phyloP scores from a whole-genome alignment of 2,888 invertebrate species.

The Zaprionus lineosus region DNA sequence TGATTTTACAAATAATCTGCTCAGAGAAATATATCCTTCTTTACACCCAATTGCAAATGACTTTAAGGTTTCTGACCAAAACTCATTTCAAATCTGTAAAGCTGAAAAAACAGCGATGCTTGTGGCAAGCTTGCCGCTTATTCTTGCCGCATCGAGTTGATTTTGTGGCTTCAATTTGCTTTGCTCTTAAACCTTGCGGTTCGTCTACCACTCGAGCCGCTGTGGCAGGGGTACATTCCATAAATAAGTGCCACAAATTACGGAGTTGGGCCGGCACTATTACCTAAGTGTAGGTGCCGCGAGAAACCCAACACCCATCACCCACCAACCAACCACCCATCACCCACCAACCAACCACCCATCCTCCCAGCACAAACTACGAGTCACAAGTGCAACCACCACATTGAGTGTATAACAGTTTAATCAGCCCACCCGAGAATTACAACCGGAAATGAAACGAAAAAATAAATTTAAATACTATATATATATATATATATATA shows the following conservation, averaged over 20 bases:
- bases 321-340: too few species aligned
- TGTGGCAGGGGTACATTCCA: constrained; percentile 24
- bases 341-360: constrained; percentile 15
- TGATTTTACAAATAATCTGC: too few species aligned
- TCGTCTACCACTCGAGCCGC: constrained; percentile 21
- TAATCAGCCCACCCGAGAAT: constrained; percentile 53
- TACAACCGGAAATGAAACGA: constrained; percentile 14
- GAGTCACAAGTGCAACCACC: background rate
- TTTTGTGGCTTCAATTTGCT: constrained; percentile 20
- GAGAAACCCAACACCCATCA: too few species aligned
- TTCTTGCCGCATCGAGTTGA: background rate
- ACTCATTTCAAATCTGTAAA: too few species aligned
- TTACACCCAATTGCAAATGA: constrained; percentile 15
- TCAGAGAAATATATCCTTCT: too few species aligned
- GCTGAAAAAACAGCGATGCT: too few species aligned
- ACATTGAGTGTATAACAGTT: constrained; percentile 42
- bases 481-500: constrained; percentile 10
- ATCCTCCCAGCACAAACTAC: constrained; percentile 9
- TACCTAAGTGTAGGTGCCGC: too few species aligned
- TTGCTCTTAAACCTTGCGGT: constrained; percentile 11
- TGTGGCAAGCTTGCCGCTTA: constrained; percentile 16
- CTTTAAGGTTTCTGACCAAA: too few species aligned
- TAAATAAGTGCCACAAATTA: constrained; percentile 67
- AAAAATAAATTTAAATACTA: background rate
- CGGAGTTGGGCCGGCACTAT: constrained; percentile 37